Base-by-base conservation (phyloP, 2,113 vertebrate species). In the Syngnathus scovelli region DNA sequence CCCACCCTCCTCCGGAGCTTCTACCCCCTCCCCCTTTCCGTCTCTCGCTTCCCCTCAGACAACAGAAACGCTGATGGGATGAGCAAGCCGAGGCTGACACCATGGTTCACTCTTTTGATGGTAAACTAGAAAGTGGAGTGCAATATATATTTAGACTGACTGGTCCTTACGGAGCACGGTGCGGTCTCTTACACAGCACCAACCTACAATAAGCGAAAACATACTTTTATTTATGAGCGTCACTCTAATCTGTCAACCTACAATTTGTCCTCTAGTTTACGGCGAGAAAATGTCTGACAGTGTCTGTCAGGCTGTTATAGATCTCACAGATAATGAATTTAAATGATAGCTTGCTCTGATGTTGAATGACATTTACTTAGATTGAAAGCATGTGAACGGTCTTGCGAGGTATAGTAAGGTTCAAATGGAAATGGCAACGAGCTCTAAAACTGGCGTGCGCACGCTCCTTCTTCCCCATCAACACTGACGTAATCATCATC, bases 21-120 rank as follows among this genome's bases (percentile, higher is more conserved):
- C 70, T 66, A 48, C 71, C 70, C 66, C 71, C 69, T 70, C 61
- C 58, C 55, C 55, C 11, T 58, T 70, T 73, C 62, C 38, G 55
- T 69, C 64, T 66, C 62, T 75, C 68, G 66, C 58, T 58, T 51
- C 7, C 51, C 62, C 52, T 74, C 76, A 72, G 75, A 81, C 83
- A 85, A 78, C 70, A 83, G 81, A 85, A 84, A 78, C 37, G 60
- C 78, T 84, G 80, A 87, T 86, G 71, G 78, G 76, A 81, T 77
- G 81, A 78, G 75, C 69, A 67, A 75, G 79, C 77, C 21, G 23
- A 62, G 71, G 67, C 81, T 83, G 71, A 83, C 81, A 77, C 70
- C 67, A 59, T 66, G 74, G 73, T 79, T 78, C 74, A 78, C 62
- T 68, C 75, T 76, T 78, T 74, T 69, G 58, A 72, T 64, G 51